These are phyloP conservation scores for Trachythela sp. DNA, from an alignment of 64 coral and sea anemone species.

Conservation along the genomic window DNA sequence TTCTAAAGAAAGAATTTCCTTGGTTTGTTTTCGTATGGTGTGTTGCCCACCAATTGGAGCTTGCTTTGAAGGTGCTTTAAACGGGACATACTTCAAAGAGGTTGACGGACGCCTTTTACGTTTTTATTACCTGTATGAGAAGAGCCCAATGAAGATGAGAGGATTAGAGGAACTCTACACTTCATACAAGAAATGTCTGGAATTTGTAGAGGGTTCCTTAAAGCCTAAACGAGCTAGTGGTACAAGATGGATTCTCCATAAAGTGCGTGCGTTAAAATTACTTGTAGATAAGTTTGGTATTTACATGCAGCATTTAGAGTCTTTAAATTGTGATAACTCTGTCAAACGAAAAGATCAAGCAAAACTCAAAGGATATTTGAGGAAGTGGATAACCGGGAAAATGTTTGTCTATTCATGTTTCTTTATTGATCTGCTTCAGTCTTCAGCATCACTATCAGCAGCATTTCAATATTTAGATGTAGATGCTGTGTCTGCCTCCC, in stretches of 20 bases:
- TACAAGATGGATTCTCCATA: conserved; percentile 55
- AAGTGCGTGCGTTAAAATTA: conserved; percentile 50
- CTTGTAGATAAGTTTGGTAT: conserved; percentile 55
- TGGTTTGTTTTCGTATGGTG: conserved; percentile 53
- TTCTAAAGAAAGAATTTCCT: conserved; percentile 31
- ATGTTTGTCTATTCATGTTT: conserved; percentile 44
- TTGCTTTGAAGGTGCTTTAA: conserved; percentile 51
- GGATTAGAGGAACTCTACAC: conserved; percentile 32
- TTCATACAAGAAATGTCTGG: conserved; percentile 28
- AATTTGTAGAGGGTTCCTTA: conserved; percentile 48
- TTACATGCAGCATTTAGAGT: neutral
- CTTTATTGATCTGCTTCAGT: conserved; percentile 50
- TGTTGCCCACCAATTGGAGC: conserved; percentile 47
- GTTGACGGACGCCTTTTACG: conserved; percentile 22
- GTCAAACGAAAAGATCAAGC: conserved; percentile 47
- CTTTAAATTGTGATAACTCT: conserved; percentile 31
- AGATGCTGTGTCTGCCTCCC: conserved; percentile 31
- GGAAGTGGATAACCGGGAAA: conserved; percentile 42
- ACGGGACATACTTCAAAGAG: conserved; percentile 48
- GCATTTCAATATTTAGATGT: conserved; percentile 45
- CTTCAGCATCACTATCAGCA: too few relatives aligned
- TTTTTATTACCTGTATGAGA: conserved; percentile 53
- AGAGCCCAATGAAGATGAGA: conserved; percentile 49
- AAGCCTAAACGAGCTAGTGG: conserved; percentile 46
- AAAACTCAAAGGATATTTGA: conserved; percentile 46